Base-by-base conservation (phyloP, 1,140 invertebrate genomes). In the Cyrtorhinus lividipennis region DNA sequence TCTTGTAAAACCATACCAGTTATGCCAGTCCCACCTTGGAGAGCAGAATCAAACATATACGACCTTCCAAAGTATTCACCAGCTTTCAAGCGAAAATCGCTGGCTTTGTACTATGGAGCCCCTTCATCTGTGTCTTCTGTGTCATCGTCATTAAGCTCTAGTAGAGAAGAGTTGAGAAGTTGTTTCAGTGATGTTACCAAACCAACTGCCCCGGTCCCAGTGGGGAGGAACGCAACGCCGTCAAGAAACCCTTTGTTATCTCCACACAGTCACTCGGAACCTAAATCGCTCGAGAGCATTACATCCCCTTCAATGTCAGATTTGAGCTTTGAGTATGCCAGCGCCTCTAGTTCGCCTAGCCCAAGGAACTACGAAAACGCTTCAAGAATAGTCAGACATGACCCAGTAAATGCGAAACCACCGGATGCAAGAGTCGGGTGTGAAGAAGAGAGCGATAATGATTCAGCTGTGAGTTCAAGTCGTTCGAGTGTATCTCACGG, bases 391-490 rank as follows among this genome's bases (percentile, higher is more conserved):
- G 30, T 38, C 30, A 38, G 15, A 38, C 20, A 64, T 10, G 38
- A 61, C 2, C 18, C 48, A 53, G 5, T 20, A 20, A 15, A 20
- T 20, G 10, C 3, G 18, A 53, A 67, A 64, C 13, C 66, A 67
- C 22, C 66, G 64, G 53, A 58, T 12, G 67, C 68, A 15, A 65
- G 70, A 53, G 70, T 72, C 66, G 69, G 68, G 24, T 45, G 48
- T 45, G 79, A 72, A 66, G 82, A 87, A 68, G 87, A 90, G 66
- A 89, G 86, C 66, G 88, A 92, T 70, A 90, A 88, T 69, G 88
- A 92, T 72, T 90, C 88, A 5, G 87, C 88, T 1, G 85, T 91
- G 66, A 89, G 87, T 70, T 86, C 81, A 30, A 86, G 85, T 30
- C 83, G 81, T 78, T 78, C 84, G 15, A 79, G 85, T 71, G 80